These are phyloP conservation scores for Branchinecta lynchi DNA, from an alignment of 1,140 invertebrate species.

Conservation along the genomic window DNA sequence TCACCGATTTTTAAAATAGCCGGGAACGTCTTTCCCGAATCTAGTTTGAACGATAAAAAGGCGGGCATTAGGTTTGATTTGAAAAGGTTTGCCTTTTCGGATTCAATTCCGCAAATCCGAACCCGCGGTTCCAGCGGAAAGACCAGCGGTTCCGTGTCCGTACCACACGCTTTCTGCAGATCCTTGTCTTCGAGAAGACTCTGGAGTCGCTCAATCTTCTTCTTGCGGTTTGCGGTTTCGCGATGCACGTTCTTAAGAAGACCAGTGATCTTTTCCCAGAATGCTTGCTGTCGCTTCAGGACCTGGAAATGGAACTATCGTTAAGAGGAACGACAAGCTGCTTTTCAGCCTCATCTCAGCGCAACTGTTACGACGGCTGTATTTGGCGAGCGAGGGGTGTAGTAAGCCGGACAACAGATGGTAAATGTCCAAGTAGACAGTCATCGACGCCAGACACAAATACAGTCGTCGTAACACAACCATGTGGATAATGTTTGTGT, in stretches of 20 bases:
- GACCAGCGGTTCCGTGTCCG: slow-evolving; percentile 77
- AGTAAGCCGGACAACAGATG: too few relatives aligned
- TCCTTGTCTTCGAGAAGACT: slow-evolving; percentile 62
- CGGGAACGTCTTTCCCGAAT: slow-evolving; percentile 67
- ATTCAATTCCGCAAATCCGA: slow-evolving; percentile 71
- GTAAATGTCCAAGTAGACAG: too few relatives aligned
- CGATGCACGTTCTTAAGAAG: slow-evolving; percentile 79
- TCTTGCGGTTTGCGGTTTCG: slow-evolving; percentile 78
- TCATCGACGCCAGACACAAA: too few relatives aligned
- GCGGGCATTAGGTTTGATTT: slow-evolving; percentile 98
- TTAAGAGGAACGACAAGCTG: too few relatives aligned
- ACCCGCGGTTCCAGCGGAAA: slow-evolving; percentile 87
- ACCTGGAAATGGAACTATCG: neutral
- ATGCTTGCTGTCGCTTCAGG: slow-evolving; percentile 57
- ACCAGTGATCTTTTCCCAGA: slow-evolving; percentile 76
- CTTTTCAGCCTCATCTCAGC: too few relatives aligned
- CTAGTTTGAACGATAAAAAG: slow-evolving; percentile 75
- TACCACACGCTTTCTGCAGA: slow-evolving; percentile 65
- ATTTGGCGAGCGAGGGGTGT: too few relatives aligned
- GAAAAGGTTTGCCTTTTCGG: slow-evolving; percentile 78
- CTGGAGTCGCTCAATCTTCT: slow-evolving; percentile 72
- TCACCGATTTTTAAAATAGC: slow-evolving; percentile 98
- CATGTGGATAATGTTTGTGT: too few relatives aligned
- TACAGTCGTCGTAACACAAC: too few relatives aligned
- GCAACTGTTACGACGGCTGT: too few relatives aligned